phyloP scores from a whole-genome alignment of 2,888 invertebrate genomes.

The Sympetrum striolatum region DNA sequence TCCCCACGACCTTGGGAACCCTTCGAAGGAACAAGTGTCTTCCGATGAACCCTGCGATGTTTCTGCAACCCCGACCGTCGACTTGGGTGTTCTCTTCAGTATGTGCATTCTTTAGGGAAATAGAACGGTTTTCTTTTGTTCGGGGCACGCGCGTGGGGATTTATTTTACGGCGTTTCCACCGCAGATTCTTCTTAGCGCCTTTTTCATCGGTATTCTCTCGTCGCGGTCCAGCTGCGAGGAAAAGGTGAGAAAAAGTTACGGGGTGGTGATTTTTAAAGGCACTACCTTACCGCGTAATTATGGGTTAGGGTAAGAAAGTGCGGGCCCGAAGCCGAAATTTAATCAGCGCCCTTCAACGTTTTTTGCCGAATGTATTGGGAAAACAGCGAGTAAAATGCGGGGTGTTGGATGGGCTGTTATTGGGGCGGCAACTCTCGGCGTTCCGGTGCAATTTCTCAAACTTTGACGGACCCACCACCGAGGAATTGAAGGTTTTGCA shows the following conservation, averaged over 20 bases:
- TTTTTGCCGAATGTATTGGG: no score
- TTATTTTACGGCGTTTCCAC: neutral
- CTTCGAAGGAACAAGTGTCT: neutral
- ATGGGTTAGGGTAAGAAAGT: neutral
- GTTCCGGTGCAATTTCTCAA: no score
- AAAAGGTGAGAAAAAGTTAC: no score
- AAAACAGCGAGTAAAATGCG: no score
- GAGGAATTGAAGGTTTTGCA: no score
- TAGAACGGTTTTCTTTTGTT: neutral
- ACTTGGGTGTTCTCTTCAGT: constrained; percentile 28
- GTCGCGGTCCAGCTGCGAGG: no score
- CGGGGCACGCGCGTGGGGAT: neutral
- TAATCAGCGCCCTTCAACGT: neutral
- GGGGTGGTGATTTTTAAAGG: no score
- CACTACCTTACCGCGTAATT: neutral
- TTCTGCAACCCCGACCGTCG: neutral
- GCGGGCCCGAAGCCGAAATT: neutral
- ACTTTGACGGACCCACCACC: no score
- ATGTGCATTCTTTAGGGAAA: neutral
- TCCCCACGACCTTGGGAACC: neutral
- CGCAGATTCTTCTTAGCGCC: neutral
- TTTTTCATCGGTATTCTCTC: neutral
- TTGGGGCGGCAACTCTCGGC: no score
- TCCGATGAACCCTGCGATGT: neutral
- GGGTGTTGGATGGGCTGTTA: no score